These are phyloP conservation scores for Sebastes wilsoni DNA, from an alignment of 2,797 vertebrate genomes.

Conservation along the genomic window DNA sequence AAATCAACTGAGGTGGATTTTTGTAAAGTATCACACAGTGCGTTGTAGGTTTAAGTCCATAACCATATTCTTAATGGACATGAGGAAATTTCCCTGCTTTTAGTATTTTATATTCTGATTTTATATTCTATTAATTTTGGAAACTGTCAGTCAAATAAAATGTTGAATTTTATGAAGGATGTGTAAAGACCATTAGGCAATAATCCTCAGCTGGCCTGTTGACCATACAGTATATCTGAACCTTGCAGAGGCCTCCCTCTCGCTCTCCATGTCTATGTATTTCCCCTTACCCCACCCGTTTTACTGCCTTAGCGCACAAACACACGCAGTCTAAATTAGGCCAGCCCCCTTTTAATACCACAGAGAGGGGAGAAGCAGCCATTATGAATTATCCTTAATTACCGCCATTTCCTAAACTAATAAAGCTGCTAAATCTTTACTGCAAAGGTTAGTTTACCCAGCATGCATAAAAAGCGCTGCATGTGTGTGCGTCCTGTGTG, in stretches of 20 bases:
- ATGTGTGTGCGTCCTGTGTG: conserved; percentile 57
- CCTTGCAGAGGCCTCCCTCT: conserved; percentile 46
- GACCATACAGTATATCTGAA: conserved; percentile 35
- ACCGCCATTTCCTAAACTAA: conserved; percentile 97
- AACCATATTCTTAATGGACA: background rate
- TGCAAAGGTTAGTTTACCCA: conserved; percentile 94
- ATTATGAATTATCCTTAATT: conserved; percentile 99
- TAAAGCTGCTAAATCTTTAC: conserved; percentile 97
- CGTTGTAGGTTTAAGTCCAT: background rate
- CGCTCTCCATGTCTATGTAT: conserved; percentile 15
- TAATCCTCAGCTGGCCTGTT: conserved; percentile 41
- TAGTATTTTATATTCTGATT: background rate
- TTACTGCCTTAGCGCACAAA: conserved; percentile 85
- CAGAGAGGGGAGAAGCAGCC: conserved; percentile 88
- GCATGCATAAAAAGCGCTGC: conserved; percentile 82
- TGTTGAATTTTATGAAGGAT: conserved; percentile 34
- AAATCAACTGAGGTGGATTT: background rate
- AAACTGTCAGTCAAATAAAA: conserved; percentile 32
- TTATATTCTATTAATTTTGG: conserved; percentile 8
- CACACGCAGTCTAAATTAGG: conserved; percentile 88
- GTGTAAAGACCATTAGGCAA: conserved; percentile 40
- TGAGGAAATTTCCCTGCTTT: background rate
- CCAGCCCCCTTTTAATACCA: conserved; percentile 85
- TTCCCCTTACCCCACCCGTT: conserved; percentile 51
- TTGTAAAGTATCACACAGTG: background rate